phyloP scores from a whole-genome alignment of 2,888 invertebrate species.

The Catocala fraxini region DNA sequence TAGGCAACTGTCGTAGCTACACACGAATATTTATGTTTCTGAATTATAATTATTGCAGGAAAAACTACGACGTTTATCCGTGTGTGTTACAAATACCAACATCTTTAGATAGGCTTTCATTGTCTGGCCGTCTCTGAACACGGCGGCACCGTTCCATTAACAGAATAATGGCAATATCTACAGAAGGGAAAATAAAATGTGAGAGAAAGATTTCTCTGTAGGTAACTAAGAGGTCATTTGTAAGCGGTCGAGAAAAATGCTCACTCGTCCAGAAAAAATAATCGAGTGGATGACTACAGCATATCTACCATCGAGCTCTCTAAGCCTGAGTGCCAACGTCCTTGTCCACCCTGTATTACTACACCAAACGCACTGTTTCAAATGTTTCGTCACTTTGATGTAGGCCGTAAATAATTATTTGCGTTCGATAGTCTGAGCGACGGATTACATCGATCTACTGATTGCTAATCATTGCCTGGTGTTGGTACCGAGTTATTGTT shows the following conservation, averaged over 20 bases:
- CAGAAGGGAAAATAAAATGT: slow-evolving; percentile 78
- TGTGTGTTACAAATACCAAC: slow-evolving; percentile 55
- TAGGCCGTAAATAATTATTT: slow-evolving; percentile 41
- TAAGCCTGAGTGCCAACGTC: slow-evolving; percentile 13
- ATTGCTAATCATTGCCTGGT: slow-evolving; percentile 35
- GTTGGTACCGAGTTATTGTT: slow-evolving; percentile 34
- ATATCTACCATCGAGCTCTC: slow-evolving; percentile 43
- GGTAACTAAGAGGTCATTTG: slow-evolving; percentile 83
- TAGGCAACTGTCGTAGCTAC: neutral
- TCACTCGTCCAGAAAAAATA: slow-evolving; percentile 81
- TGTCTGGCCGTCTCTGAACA: slow-evolving; percentile 74
- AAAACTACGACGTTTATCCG: slow-evolving; percentile 37
- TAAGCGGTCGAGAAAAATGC: slow-evolving; percentile 82
- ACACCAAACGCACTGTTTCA: neutral
- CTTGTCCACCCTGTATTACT: slow-evolving; percentile 28
- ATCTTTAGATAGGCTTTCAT: slow-evolving; percentile 66
- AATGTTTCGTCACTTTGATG: slow-evolving; percentile 31
- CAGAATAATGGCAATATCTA: slow-evolving; percentile 79
- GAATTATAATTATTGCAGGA: slow-evolving; percentile 31
- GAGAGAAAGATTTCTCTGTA: slow-evolving; percentile 76
- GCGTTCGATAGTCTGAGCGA: slow-evolving; percentile 29
- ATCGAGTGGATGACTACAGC: slow-evolving; percentile 60
- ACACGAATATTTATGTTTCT: slow-evolving; percentile 17
- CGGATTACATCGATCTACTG: slow-evolving; percentile 29
- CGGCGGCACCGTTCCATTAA: slow-evolving; percentile 73